Conservation (phyloP, 2,113 vertebrate species). For the Hippocampus barbouri region DNA sequence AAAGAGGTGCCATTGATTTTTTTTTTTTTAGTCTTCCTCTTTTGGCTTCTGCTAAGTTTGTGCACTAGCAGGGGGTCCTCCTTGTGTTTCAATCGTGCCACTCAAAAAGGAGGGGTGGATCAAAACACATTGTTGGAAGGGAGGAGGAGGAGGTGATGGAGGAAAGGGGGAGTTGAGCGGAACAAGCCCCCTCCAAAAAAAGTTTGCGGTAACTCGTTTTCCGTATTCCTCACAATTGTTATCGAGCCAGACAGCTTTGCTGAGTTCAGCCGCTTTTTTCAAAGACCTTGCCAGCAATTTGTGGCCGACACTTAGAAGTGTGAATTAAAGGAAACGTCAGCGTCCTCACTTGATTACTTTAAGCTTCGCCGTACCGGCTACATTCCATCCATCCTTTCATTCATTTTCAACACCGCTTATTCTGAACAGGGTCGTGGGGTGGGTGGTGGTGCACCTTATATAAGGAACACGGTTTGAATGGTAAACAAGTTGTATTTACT, state of each 20-base stretch:
- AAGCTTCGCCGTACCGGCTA: background rate
- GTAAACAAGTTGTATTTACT: background rate
- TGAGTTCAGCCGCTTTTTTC: constrained; percentile 15
- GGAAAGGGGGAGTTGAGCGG: constrained; percentile 16
- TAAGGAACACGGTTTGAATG: background rate
- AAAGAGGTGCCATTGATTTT: constrained; percentile 71
- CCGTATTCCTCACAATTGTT: constrained; percentile 34
- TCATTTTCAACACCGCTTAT: background rate
- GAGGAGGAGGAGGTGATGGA: constrained; percentile 4
- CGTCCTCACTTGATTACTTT: background rate
- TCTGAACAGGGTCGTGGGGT: no score
- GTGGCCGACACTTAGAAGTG: constrained; percentile 36
- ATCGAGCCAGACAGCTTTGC: constrained; percentile 31
- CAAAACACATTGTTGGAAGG: constrained; percentile 66
- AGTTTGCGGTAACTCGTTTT: constrained; percentile 57
- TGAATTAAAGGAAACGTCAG: constrained; percentile 38
- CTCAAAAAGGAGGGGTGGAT: constrained; percentile 60
- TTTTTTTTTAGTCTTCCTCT: constrained; percentile 36
- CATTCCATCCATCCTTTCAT: background rate
- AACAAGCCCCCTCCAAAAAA: constrained; percentile 38
- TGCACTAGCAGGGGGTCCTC: constrained; percentile 73
- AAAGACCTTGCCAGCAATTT: constrained; percentile 31
- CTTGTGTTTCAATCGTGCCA: constrained; percentile 64
- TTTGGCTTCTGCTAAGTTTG: constrained; percentile 63
- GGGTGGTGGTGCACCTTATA: no score